phyloP scores from a whole-genome alignment of 2,797 vertebrate genomes.

The Acanthurus tractus region DNA sequence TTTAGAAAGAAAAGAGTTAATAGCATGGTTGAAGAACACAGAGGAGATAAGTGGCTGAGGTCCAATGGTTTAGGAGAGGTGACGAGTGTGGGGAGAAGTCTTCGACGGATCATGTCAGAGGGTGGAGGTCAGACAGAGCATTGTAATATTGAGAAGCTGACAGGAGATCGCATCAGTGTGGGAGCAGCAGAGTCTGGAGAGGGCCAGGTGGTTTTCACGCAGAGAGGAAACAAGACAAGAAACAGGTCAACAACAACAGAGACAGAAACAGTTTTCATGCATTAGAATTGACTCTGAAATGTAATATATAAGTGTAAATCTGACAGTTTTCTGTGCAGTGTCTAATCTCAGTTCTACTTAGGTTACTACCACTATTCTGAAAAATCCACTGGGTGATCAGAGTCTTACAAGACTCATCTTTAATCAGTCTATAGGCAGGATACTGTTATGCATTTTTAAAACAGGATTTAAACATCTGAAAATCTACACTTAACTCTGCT shows the following conservation, averaged over 20 bases:
- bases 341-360: no score
- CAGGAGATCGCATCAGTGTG: background rate
- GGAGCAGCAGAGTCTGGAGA: background rate
- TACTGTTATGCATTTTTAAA: no score
- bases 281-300: background rate
- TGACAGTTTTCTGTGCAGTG: no score
- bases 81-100: background rate
- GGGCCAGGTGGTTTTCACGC: background rate
- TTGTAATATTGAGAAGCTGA: background rate
- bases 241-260: background rate
- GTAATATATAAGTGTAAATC: no score
- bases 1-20: background rate
- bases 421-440: no score
- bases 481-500: no score
- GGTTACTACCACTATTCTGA: no score
- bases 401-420: no score
- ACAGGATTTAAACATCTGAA: no score
- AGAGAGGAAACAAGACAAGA: background rate
- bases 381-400: no score
- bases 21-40: slow-evolving; percentile 53
- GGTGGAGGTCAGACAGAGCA: background rate
- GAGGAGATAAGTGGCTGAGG: slow-evolving; percentile 70
- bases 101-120: background rate
- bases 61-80: slow-evolving; percentile 47
- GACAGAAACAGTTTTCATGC: background rate